phyloP scores from a whole-genome alignment of 1,140 invertebrate species.

The Listronotus bonariensis region DNA sequence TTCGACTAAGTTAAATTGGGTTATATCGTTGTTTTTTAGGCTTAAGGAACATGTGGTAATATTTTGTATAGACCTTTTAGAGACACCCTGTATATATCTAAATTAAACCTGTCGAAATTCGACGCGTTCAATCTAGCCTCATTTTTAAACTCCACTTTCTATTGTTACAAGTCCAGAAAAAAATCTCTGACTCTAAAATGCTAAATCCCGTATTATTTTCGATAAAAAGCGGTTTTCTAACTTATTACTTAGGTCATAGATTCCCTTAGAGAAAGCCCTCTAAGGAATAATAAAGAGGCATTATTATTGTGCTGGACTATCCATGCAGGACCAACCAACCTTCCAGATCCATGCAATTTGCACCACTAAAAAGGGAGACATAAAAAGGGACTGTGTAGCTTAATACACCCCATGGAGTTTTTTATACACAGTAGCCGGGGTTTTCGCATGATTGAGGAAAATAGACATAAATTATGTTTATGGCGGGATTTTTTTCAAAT shows the following conservation, averaged over 20 bases:
- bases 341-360: constrained; percentile 30
- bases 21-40: too few relatives aligned
- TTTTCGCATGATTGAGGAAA: too few relatives aligned
- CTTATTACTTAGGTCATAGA: constrained; percentile 15
- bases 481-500: too few relatives aligned
- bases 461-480: too few relatives aligned
- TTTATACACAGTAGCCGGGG: neutral
- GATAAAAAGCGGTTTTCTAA: constrained; percentile 15
- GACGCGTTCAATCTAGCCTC: too few relatives aligned
- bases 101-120: too few relatives aligned
- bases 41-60: too few relatives aligned
- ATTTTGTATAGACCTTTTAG: too few relatives aligned
- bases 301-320: constrained; percentile 26
- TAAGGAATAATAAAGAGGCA: constrained; percentile 35
- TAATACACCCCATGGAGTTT: constrained; percentile 7
- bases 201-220: constrained; percentile 17
- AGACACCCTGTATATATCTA: too few relatives aligned
- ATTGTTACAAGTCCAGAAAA: too few relatives aligned
- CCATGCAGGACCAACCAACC: constrained; percentile 19
- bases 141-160: too few relatives aligned
- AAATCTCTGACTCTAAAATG: neutral
- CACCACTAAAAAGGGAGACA: constrained; percentile 21
- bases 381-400: constrained; percentile 15
- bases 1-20: too few relatives aligned
- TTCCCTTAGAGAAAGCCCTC: constrained; percentile 22